Conservation (phyloP, 2,797 vertebrate genomes). For the Sebastes oblongus region DNA sequence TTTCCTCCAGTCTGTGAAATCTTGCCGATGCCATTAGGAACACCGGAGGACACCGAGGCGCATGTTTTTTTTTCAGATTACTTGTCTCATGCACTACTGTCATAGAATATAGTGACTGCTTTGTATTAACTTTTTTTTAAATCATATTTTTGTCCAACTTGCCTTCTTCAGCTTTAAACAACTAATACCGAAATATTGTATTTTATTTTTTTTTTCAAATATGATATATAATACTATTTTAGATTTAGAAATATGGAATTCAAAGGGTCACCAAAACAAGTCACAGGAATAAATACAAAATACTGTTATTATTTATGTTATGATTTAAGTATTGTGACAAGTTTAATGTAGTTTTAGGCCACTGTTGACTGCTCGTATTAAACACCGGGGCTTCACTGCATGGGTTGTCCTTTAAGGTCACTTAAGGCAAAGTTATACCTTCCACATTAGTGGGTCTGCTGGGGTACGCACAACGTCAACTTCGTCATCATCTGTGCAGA, state of each 20-base stretch:
- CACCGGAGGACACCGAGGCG: too few relatives aligned
- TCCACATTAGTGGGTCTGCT: rapidly evolving
- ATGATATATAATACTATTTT: too few relatives aligned
- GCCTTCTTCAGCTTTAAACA: not conserved
- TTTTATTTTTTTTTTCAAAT: too few relatives aligned
- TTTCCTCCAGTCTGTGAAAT: too few relatives aligned
- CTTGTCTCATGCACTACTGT: too few relatives aligned
- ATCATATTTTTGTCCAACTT: too few relatives aligned
- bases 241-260: not conserved
- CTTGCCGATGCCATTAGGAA: rapidly evolving
- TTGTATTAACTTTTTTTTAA: too few relatives aligned
- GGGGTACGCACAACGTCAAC: rapidly evolving
- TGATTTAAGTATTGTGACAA: not conserved
- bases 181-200: not conserved
- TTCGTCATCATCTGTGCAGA: too few relatives aligned
- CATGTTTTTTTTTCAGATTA: too few relatives aligned
- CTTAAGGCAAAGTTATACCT: too few relatives aligned
- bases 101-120: too few relatives aligned
- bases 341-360: not conserved
- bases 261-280: not conserved
- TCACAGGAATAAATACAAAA: not conserved
- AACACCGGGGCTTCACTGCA: not conserved
- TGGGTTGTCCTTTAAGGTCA: not conserved
- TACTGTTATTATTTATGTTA: not conserved
- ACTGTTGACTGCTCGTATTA: not conserved